These are phyloP conservation scores for Chloroceryle amazona DNA, from an alignment of 2,797 vertebrate species.

Conservation along the genomic window DNA sequence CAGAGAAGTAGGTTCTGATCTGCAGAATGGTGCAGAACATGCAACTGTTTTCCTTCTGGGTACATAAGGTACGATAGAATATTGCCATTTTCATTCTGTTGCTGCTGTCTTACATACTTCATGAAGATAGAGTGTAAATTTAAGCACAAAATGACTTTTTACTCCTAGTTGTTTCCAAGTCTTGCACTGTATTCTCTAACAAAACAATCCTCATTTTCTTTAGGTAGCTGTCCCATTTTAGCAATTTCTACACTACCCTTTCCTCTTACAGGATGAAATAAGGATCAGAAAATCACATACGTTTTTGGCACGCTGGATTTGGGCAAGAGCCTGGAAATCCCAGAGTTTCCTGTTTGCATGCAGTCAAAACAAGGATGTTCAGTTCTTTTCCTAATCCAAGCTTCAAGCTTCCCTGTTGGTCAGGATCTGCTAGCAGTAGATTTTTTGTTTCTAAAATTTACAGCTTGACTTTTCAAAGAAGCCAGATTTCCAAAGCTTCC, in stretches of 20 bases:
- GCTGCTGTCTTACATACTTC: conserved; percentile 41
- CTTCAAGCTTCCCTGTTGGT: neutral
- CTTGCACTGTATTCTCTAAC: conserved; percentile 62
- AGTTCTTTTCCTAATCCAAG: conserved; percentile 8
- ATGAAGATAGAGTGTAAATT: conserved; percentile 47
- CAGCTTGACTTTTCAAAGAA: conserved; percentile 1
- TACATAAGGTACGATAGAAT: neutral
- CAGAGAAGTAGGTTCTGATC: conserved; percentile 6
- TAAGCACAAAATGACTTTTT: conserved; percentile 64
- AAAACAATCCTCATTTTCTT: conserved; percentile 24
- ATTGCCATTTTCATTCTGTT: conserved; percentile 29
- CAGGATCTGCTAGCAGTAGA: neutral
- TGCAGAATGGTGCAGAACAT: neutral
- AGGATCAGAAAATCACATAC: neutral
- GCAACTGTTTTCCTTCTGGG: conserved; percentile 14
- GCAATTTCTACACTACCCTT: neutral
- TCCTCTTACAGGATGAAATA: conserved; percentile 24
- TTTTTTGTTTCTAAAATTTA: neutral
- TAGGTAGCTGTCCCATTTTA: conserved; percentile 29
- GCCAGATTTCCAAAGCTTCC: neutral
- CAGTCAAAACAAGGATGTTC: conserved; percentile 7
- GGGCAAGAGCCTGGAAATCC: conserved; percentile 39
- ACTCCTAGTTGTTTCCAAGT: conserved; percentile 42
- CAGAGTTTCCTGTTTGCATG: conserved; percentile 43
- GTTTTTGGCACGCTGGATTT: conserved; percentile 26